Evolutionary conservation across 2,113 vertebrate genomes (phyloP).

Genomic region (Camelus bactrianus): DNA sequence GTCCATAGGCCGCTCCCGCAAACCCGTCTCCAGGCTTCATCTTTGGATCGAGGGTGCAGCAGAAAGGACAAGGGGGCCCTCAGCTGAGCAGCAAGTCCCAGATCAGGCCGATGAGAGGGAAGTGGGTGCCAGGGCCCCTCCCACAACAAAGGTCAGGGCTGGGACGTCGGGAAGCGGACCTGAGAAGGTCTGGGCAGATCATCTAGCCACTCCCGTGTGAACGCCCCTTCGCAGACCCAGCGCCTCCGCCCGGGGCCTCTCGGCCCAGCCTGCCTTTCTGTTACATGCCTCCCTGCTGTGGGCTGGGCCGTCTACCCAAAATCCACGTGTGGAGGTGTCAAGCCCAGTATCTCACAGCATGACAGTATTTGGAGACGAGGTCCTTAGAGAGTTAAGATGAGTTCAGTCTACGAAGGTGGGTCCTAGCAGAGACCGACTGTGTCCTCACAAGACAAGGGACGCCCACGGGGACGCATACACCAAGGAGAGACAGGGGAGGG

Average conservation of each 20-base stretch:
- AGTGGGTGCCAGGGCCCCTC: background rate
- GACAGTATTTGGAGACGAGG: background rate
- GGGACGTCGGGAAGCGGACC: background rate
- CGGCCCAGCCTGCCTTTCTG: fast-evolving
- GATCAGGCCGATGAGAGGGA: background rate
- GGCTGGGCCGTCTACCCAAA: fast-evolving
- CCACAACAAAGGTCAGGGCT: background rate
- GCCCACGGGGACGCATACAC: fast-evolving
- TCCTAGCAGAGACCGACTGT: background rate
- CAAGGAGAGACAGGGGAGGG: background rate
- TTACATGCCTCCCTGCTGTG: background rate
- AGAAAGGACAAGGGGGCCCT: background rate
- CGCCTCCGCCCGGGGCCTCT: fast-evolving
- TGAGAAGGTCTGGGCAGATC: fast-evolving
- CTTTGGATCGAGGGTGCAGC: background rate
- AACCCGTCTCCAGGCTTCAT: background rate
- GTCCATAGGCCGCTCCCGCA: conserved; percentile 44
- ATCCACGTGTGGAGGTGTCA: background rate
- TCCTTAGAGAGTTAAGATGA: background rate
- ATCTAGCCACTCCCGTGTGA: fast-evolving
- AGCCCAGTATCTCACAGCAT: background rate
- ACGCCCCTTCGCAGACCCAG: background rate
- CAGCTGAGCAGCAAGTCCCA: fast-evolving
- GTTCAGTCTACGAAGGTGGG: fast-evolving
- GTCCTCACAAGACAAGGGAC: background rate